Percentiles rank a stretch among this genome's conserved stretches.
These are phyloP conservation scores for Drosophila rellima DNA, from an alignment of 2,888 invertebrate genomes.

Conservation along the genomic window DNA sequence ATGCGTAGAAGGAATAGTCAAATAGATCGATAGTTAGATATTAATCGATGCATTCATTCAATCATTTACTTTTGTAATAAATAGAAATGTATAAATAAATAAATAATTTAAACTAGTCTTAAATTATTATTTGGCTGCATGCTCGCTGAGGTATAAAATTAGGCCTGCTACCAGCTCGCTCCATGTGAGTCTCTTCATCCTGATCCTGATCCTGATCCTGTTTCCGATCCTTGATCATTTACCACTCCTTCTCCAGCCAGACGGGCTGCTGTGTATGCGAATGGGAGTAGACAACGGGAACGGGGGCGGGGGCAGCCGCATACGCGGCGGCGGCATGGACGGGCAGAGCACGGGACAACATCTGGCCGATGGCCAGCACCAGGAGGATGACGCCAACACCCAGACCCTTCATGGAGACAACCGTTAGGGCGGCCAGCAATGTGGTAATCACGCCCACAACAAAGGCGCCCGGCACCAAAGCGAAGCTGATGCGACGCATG, in stretches of 20 bases:
- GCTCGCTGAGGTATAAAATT: constrained; percentile 71
- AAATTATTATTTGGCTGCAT: constrained; percentile 82
- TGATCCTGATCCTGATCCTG: too few species aligned
- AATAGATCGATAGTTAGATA: constrained; percentile 9
- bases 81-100: constrained; percentile 66
- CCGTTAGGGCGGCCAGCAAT: constrained; percentile 89
- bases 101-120: constrained; percentile 82
- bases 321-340: constrained; percentile 86
- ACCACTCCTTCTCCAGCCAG: constrained; percentile 86
- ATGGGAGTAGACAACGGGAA: constrained; percentile 86
- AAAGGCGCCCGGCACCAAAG: constrained; percentile 91
- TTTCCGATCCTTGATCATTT: constrained; percentile 45
- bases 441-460: constrained; percentile 92
- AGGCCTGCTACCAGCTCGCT: constrained; percentile 65
- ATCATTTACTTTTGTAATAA: constrained; percentile 59
- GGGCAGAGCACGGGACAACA: constrained; percentile 84
- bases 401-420: constrained; percentile 91
- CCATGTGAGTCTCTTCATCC: constrained; percentile 35
- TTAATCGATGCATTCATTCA: constrained; percentile 40
- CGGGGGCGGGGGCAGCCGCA: constrained; percentile 85
- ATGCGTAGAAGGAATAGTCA: background rate
- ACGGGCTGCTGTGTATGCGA: constrained; percentile 85
- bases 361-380: constrained; percentile 88
- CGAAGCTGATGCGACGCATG: constrained; percentile 89
- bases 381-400: constrained; percentile 89